Evolutionary conservation across 2,888 invertebrate species (phyloP).

Genomic region (Agrochola litura): DNA sequence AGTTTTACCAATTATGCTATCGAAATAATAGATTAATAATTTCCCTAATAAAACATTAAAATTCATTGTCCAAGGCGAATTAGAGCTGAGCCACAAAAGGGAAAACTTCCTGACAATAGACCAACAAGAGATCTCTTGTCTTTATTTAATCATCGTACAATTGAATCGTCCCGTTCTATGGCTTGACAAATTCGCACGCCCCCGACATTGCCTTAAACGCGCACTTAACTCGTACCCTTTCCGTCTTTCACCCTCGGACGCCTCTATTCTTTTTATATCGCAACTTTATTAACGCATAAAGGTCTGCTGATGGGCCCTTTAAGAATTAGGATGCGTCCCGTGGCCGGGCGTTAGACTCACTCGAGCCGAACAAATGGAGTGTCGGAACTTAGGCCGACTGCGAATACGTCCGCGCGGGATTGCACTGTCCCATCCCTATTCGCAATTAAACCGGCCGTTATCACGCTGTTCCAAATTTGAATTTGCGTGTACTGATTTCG

Average conservation of each 20-base stretch:
- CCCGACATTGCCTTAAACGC: constrained; percentile 89
- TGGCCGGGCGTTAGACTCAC: constrained; percentile 80
- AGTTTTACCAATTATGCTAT: constrained; percentile 33
- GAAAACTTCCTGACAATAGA: constrained; percentile 71
- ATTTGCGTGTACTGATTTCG: constrained; percentile 76
- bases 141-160: constrained; percentile 88
- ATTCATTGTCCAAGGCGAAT: constrained; percentile 46
- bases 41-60: constrained; percentile 55
- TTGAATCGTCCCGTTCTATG: constrained; percentile 85
- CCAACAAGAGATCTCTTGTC: constrained; percentile 80
- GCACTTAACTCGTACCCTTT: constrained; percentile 89
- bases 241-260: constrained; percentile 89
- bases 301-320: constrained; percentile 90
- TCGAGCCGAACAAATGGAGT: constrained; percentile 89
- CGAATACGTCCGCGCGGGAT: constrained; percentile 72
- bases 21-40: constrained; percentile 47
- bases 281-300: constrained; percentile 91
- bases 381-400: constrained; percentile 78
- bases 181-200: constrained; percentile 90
- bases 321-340: constrained; percentile 90
- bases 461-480: constrained; percentile 84
- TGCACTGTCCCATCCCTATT: constrained; percentile 78
- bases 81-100: constrained; percentile 65
- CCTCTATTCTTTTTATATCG: constrained; percentile 90
- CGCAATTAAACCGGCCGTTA: constrained; percentile 85